These are phyloP conservation scores for Tyto alba DNA, from an alignment of 2,113 vertebrate genomes.

Conservation along the genomic window DNA sequence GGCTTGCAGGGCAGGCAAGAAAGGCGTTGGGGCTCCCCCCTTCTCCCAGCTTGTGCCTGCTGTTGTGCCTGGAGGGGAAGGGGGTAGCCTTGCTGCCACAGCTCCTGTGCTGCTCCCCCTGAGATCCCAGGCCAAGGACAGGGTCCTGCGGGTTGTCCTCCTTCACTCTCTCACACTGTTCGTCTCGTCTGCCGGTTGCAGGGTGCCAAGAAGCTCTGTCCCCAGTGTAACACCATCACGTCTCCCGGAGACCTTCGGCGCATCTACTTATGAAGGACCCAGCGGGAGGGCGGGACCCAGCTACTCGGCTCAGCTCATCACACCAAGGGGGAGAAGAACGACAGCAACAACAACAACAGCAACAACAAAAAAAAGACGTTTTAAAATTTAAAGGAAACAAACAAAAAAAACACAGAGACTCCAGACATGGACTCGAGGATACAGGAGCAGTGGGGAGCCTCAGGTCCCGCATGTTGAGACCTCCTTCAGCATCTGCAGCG, in stretches of 20 bases:
- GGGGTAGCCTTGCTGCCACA: not conserved
- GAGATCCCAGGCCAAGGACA: not conserved
- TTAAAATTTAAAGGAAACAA: slow-evolving; percentile 16
- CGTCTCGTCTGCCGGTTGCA: slow-evolving; percentile 47
- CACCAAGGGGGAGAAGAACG: slow-evolving; percentile 40
- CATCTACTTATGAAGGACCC: slow-evolving; percentile 92
- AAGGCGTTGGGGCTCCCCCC: not conserved
- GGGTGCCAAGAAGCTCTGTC: slow-evolving; percentile 99
- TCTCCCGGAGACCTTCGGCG: slow-evolving; percentile 96
- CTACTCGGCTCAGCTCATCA: slow-evolving; percentile 27
- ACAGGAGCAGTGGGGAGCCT: slow-evolving; percentile 48
- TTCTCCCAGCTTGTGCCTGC: not conserved
- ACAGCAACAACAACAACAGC: not conserved
- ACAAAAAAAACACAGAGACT: slow-evolving; percentile 54
- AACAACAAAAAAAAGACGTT: slow-evolving; percentile 43
- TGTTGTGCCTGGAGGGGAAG: not conserved
- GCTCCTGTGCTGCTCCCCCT: not conserved
- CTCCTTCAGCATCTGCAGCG: slow-evolving; percentile 36
- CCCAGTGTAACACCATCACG: slow-evolving; percentile 99
- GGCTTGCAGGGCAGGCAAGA: not conserved
- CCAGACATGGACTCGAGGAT: slow-evolving; percentile 41
- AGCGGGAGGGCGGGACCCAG: not conserved
- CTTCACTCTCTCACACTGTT: not conserved
- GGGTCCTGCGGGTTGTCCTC: not conserved
- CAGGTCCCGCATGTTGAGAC: not conserved